A percentile compares a stretch with the other conserved stretches of the same genome.
Evolutionary conservation across 2,888 invertebrate genomes (phyloP).

Genomic region (Macrosoma leucophasiata): DNA sequence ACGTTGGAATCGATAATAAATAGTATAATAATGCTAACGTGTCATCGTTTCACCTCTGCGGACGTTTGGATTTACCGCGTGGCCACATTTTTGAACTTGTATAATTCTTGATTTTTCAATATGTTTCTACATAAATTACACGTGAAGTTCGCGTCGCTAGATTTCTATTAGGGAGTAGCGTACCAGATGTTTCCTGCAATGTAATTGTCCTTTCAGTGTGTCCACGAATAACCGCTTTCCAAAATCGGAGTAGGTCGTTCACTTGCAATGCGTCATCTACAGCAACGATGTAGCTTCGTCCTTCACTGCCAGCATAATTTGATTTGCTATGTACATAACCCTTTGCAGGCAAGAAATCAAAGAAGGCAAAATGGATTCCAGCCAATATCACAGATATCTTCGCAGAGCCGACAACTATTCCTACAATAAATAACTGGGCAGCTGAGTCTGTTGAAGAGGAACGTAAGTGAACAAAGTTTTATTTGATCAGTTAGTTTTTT

Average conservation of each 20-base stretch:
- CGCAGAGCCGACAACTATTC: slow-evolving; percentile 79
- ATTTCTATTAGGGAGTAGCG: slow-evolving; percentile 30
- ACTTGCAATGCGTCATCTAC: slow-evolving; percentile 66
- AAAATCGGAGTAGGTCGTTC: slow-evolving; percentile 64
- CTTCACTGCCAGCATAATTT: slow-evolving; percentile 22
- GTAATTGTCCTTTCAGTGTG: slow-evolving; percentile 36
- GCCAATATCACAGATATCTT: slow-evolving; percentile 88
- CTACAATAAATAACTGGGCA: slow-evolving; percentile 82
- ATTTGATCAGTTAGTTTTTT: no score
- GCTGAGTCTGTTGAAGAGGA: slow-evolving; percentile 91
- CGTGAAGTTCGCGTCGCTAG: no score
- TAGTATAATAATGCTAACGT: slow-evolving; percentile 71
- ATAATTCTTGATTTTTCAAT: slow-evolving; percentile 27
- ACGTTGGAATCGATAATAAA: slow-evolving; percentile 30
- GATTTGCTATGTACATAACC: slow-evolving; percentile 24
- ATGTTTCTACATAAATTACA: no score
- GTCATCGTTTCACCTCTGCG: slow-evolving; percentile 71
- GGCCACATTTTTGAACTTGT: slow-evolving; percentile 63
- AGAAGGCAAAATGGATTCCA: slow-evolving; percentile 90
- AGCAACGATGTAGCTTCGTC: slow-evolving; percentile 34
- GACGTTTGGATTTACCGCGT: slow-evolving; percentile 75
- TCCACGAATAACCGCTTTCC: slow-evolving; percentile 62
- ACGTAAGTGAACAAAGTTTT: slow-evolving; percentile 75
- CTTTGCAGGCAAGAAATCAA: slow-evolving; percentile 85
- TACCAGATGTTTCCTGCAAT: slow-evolving; percentile 31